Base-by-base conservation (phyloP, 2,113 vertebrate genomes). In the Phalacrocorax brasilianus region DNA sequence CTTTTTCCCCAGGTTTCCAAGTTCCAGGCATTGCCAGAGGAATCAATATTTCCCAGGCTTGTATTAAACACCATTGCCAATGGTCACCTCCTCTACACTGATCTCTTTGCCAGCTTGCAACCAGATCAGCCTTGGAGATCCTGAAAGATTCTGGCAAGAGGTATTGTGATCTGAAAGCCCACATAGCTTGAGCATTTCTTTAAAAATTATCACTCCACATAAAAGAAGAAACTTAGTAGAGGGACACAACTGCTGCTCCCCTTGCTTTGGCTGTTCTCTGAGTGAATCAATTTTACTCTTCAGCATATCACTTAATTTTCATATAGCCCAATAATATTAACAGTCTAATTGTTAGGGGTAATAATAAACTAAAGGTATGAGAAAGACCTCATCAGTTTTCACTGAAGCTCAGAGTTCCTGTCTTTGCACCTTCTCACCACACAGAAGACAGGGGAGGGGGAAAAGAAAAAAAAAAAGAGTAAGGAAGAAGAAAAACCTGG, bases 161-260 rank as follows among this genome's bases (percentile, higher is more conserved):
- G 35, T 14, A 22, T 1, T 27, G 35, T 9, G 53, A 94, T 40
- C 49, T 42, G 30, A 73, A 66, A 73, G 63, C 19, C 50, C 55
- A 6, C 1, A 8, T 7, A 55, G 19, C 8, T 70, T 17, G 8
- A 63, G 33, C 4, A 12, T 12, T 82, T 42, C 22, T 56, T 52
- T 53, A n/a, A 32, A 74, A 72, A 44, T 0, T 0, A 53, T 44
- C 13, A 7, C 14, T 58, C 18, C 10, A 4, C 7, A 26, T 15
- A 49, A 44, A 28, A 88, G 45, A 2, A 73, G 53, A 82, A 70
- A 56, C 12, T 59, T 32, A 4, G 18, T 6, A 35, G 58, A 65
- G 2, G n/a, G 53, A 56, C 73, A 24, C 9, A 78, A 21, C 38
- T 35, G 59, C 30, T 61, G 18, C 35, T 76, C 13, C 40, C 30